phyloP scores from a whole-genome alignment of 2,888 invertebrate genomes.

The Phengaris alcon region DNA sequence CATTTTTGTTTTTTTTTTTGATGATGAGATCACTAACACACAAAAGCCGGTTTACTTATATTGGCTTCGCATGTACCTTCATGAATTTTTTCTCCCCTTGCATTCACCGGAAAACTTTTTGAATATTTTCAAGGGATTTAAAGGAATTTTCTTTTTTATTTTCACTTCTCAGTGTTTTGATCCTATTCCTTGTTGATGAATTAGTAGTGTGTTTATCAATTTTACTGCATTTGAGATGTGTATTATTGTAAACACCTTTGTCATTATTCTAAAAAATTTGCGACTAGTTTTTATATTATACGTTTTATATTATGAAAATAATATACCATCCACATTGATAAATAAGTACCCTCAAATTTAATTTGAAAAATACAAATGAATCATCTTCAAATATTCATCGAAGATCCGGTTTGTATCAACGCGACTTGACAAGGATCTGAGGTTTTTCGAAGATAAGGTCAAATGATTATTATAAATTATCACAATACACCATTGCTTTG shows the following conservation, averaged over 20 bases:
- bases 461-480: conserved; percentile 6
- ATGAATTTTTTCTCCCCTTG: not conserved
- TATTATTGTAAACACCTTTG: not conserved
- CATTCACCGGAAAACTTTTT: not conserved
- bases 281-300: not conserved
- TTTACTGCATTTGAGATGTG: not conserved
- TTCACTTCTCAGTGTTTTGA: not conserved
- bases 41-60: conserved; percentile 19
- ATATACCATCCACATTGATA: not conserved
- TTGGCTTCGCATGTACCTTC: not conserved
- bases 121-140: not conserved
- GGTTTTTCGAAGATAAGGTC: conserved; percentile 23
- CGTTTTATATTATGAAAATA: not conserved
- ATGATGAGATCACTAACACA: not conserved
- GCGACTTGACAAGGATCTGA: conserved; percentile 20
- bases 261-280: not conserved
- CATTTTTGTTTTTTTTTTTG: not conserved
- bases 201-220: too few species aligned
- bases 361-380: conserved; percentile 14
- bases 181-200: too few species aligned
- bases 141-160: not conserved
- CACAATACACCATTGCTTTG: conserved; percentile 15
- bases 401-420: conserved; percentile 19
- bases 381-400: conserved; percentile 16
- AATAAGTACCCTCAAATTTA: conserved; percentile 10